These are phyloP conservation scores for Galaxea fascicularis DNA, from an alignment of 92 coral and sea anemone genomes.

Conservation along the genomic window DNA sequence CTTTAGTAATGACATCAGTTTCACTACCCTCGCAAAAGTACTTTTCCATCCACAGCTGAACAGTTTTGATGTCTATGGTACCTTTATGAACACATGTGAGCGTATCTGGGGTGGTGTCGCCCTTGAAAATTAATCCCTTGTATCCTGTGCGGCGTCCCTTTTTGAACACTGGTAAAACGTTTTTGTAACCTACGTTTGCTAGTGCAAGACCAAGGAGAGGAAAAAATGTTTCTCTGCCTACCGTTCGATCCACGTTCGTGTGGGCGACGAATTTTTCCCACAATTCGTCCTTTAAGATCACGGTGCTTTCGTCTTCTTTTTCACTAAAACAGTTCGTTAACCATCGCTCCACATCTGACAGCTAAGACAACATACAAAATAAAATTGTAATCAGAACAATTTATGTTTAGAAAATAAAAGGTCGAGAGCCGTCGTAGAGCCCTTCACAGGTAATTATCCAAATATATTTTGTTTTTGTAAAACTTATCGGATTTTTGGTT, in stretches of 20 bases:
- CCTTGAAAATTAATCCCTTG: background rate
- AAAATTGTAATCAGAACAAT: too few relatives aligned
- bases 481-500: too few relatives aligned
- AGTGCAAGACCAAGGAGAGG: background rate
- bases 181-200: background rate
- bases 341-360: background rate
- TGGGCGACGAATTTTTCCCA: background rate
- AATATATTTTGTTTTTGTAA: too few relatives aligned
- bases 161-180: background rate
- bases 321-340: background rate
- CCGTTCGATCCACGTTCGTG: background rate
- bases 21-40: background rate
- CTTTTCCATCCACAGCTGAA: background rate
- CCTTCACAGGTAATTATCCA: too few relatives aligned
- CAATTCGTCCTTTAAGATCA: background rate
- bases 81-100: background rate
- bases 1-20: background rate
- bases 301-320: background rate
- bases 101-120: background rate
- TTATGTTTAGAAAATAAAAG: too few relatives aligned
- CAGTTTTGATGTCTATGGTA: background rate
- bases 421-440: too few relatives aligned
- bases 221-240: conserved; percentile 1
- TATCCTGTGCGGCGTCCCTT: background rate
- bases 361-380: background rate